Evolutionary conservation across 2,888 invertebrate species (phyloP).

Genomic region (Nomada hirtipes): DNA sequence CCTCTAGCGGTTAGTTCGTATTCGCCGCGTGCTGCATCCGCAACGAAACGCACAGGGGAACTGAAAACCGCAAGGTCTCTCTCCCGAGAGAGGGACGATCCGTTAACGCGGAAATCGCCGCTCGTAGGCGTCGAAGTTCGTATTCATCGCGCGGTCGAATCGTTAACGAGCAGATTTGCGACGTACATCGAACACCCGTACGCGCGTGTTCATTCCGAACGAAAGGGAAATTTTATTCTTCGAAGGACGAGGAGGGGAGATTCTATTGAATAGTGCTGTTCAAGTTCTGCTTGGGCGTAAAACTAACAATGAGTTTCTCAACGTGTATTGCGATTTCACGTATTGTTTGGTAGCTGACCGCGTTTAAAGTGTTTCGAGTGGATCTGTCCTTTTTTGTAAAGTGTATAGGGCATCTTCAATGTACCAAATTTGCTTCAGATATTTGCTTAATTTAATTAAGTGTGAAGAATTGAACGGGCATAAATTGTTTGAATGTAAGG

Average conservation of each 20-base stretch:
- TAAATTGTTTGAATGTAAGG: too few relatives aligned
- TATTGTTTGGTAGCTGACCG: too few relatives aligned
- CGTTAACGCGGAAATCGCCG: slow-evolving; percentile 60
- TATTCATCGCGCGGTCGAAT: slow-evolving; percentile 66
- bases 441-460: too few relatives aligned
- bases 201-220: neutral
- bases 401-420: too few relatives aligned
- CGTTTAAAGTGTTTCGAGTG: too few relatives aligned
- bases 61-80: slow-evolving; percentile 59
- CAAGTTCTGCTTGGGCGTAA: neutral
- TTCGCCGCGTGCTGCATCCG: slow-evolving; percentile 46
- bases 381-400: too few relatives aligned
- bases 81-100: slow-evolving; percentile 45
- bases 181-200: slow-evolving; percentile 34
- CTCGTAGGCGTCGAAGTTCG: slow-evolving; percentile 66
- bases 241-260: neutral
- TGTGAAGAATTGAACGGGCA: too few relatives aligned
- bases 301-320: too few relatives aligned
- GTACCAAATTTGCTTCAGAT: too few relatives aligned
- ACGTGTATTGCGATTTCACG: too few relatives aligned
- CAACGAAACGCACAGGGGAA: slow-evolving; percentile 52
- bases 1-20: slow-evolving; percentile 30
- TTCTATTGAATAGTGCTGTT: too few relatives aligned
- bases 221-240: slow-evolving; percentile 14
- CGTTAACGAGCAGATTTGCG: slow-evolving; percentile 56